These are phyloP conservation scores for Rugalucina vietnamica DNA, from an alignment of 2,888 invertebrate species.

Conservation along the genomic window DNA sequence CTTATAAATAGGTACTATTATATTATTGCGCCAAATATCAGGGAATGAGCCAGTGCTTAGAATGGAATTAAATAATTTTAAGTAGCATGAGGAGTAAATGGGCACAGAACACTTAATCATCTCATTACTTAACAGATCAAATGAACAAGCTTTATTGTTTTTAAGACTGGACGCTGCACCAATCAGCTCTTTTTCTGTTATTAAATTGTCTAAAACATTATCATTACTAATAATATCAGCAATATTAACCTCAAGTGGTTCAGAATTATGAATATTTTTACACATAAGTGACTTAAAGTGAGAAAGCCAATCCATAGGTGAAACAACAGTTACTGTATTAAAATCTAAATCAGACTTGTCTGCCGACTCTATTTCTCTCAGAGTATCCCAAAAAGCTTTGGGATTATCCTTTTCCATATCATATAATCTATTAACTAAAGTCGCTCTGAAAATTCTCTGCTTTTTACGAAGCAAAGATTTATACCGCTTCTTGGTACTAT, in stretches of 20 bases:
- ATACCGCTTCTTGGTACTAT: background rate
- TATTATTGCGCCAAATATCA: too few relatives aligned
- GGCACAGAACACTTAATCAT: background rate
- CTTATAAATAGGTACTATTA: background rate
- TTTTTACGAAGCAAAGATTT: background rate
- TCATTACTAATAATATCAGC: background rate
- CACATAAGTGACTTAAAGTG: background rate
- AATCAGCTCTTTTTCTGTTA: background rate
- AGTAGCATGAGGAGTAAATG: background rate
- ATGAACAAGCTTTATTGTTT: background rate
- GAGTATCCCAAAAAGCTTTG: background rate
- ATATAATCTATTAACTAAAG: background rate
- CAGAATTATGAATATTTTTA: background rate
- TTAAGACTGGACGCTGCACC: background rate
- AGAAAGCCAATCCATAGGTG: background rate
- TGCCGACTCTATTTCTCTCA: background rate
- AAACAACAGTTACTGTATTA: background rate
- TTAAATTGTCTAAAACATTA: background rate
- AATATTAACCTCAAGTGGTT: background rate
- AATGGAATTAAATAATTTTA: background rate
- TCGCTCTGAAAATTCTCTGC: background rate
- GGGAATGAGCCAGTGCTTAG: too few relatives aligned
- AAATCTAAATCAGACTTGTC: background rate
- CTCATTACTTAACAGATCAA: background rate
- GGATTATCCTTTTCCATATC: too few relatives aligned